Base-by-base conservation (phyloP, 2,113 vertebrate genomes). In the Gnathonemus longibarbis region DNA sequence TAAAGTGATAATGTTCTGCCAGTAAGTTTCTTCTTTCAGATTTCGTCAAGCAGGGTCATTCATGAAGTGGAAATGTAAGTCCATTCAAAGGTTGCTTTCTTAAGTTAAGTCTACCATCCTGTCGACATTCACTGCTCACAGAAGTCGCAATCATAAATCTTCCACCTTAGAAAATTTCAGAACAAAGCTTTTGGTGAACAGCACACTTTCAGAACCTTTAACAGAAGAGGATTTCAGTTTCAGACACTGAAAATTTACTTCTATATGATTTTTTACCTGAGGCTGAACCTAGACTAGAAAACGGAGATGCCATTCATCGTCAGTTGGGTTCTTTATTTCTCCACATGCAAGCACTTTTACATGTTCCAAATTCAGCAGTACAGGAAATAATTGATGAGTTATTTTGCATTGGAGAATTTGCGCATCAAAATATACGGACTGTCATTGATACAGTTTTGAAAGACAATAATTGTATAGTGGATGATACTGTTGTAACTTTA, bases 321-420 rank as follows among this genome's bases (percentile, higher is more conserved):
- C 86, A 50, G 8, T 87, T 91, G 56, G 90, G 80, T 74, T 84
- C 83, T 66, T 27, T 91, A 66, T 91, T 91, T 91, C 88, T 91
- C 35, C 62, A 31, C 48, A 91, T 89, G 90, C 88, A 89, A 91
- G 31, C 88, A 70, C 56, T 89, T 87, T 89, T 91, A 66, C 84
- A 91, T 89, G 84, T 91, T 52, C 88, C 88, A 91, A 88, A 89
- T 80, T 91, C 89, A 80, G 84, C 88, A 62, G 11, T 88, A 83
- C 89, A 89, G 52, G 89, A 91, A 88, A 77, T 91, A 88, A 77
- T 88, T 88, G 88, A 88, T 88, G 39, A 88, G 49, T 85, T 90
- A 84, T 66, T 48, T 90, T 70, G 84, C 50, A 90, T 88, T 88
- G 90, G 87, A 53, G 89, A 74, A 90, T 87, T 52, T 90, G 45